phyloP scores from a whole-genome alignment of 1,140 invertebrate species.

The Drosophila punjabiensis region DNA sequence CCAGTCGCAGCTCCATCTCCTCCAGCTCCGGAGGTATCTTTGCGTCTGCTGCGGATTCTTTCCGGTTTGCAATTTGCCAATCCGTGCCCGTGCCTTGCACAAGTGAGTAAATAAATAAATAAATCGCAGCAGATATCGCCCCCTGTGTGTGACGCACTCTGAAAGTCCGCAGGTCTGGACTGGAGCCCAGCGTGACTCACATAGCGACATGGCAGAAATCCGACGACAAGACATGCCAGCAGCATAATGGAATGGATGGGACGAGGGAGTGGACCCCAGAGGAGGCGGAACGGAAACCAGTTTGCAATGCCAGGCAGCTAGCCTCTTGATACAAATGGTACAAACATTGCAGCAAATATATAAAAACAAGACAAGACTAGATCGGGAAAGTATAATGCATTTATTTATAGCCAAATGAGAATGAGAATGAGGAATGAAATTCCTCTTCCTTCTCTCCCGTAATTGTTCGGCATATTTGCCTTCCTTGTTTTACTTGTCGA shows the following conservation, averaged over 20 bases:
- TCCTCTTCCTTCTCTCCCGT: background rate
- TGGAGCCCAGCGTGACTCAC: conserved; percentile 49
- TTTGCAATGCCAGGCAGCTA: conserved; percentile 23
- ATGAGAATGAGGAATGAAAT: conserved; percentile 13
- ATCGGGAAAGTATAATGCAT: conserved; percentile 13
- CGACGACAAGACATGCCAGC: conserved; percentile 24
- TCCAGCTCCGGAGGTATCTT: conserved; percentile 10
- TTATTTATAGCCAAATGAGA: conserved; percentile 32
- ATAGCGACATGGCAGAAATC: conserved; percentile 42
- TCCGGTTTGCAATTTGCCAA: conserved; percentile 46
- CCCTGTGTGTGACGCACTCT: conserved; percentile 60
- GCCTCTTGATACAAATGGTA: conserved; percentile 22
- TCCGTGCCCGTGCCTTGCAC: conserved; percentile 10
- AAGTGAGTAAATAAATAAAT: conserved; percentile 62
- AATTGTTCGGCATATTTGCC: conserved; percentile 3
- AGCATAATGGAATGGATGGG: conserved; percentile 10
- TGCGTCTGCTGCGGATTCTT: conserved; percentile 15
- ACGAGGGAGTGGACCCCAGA: background rate
- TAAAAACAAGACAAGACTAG: conserved; percentile 1
- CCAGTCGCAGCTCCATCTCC: background rate
- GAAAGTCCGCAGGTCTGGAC: conserved; percentile 9
- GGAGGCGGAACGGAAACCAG: conserved; percentile 36
- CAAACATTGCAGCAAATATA: conserved; percentile 2
- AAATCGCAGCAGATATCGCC: conserved; percentile 59
- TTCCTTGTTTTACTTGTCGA: background rate